phyloP scores from a whole-genome alignment of 2,888 invertebrate genomes.

The Aphidius colemani region DNA sequence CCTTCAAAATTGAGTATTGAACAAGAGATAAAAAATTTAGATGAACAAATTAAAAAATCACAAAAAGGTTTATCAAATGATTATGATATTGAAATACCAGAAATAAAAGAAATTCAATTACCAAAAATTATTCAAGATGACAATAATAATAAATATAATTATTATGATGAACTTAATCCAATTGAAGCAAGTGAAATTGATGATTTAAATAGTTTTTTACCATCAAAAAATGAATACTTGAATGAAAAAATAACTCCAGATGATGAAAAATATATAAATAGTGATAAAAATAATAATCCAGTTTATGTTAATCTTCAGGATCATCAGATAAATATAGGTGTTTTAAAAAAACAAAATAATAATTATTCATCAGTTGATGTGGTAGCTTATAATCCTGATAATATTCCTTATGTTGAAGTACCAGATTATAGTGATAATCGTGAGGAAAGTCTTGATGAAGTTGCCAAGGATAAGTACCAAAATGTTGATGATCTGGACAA shows the following conservation, averaged over 20 bases:
- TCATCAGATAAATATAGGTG: constrained; percentile 28
- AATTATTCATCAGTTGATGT: constrained; percentile 14
- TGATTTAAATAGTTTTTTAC: constrained; percentile 31
- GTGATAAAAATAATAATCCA: constrained; percentile 3
- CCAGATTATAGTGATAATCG: constrained; percentile 47
- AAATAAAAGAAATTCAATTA: neutral
- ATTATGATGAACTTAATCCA: constrained; percentile 33
- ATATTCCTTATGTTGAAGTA: constrained; percentile 48
- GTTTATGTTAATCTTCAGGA: constrained; percentile 39
- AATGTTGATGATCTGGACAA: constrained; percentile 20
- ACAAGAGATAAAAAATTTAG: constrained; percentile 10
- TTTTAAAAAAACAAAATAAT: too few relatives aligned
- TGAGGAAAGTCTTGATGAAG: constrained; percentile 45
- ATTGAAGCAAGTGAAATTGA: constrained; percentile 33
- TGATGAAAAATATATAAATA: neutral
- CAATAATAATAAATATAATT: neutral
- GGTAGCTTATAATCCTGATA: constrained; percentile 39
- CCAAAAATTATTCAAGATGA: constrained; percentile 1
- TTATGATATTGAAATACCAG: neutral
- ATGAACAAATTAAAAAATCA: neutral
- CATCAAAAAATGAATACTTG: constrained; percentile 17
- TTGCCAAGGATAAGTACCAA: constrained; percentile 23
- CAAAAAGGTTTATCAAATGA: neutral
- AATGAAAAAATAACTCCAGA: constrained; percentile 6
- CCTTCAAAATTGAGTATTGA: constrained; percentile 16